These are phyloP conservation scores for Ommatoiulus sabulosus DNA, from an alignment of 2,888 invertebrate species.

Conservation along the genomic window DNA sequence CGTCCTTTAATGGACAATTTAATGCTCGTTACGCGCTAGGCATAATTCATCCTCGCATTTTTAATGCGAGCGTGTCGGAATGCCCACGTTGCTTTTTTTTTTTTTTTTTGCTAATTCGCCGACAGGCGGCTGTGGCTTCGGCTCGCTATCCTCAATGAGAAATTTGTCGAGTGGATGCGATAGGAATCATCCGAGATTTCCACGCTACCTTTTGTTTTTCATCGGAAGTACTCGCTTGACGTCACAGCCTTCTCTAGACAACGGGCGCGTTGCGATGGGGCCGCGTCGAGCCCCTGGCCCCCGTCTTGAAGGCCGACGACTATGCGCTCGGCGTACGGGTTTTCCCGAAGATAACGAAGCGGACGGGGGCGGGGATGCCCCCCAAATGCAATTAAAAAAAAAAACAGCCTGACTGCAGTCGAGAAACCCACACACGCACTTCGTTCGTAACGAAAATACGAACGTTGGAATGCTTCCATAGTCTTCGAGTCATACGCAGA, in stretches of 20 bases:
- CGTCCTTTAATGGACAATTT: not conserved
- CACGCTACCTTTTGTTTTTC: too few species aligned
- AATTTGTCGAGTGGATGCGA: slow-evolving; percentile 35
- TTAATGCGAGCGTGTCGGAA: not conserved
- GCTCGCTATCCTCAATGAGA: not conserved
- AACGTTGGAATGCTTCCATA: too few species aligned
- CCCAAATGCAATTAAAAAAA: not conserved
- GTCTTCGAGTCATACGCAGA: not conserved
- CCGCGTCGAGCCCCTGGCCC: not conserved
- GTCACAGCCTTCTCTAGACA: slow-evolving; percentile 37
- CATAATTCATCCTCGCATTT: slow-evolving; percentile 17
- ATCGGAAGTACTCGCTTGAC: not conserved
- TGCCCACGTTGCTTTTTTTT: not conserved
- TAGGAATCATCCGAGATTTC: not conserved
- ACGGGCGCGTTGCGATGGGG: not conserved
- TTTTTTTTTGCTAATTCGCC: not conserved
- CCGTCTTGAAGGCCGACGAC: slow-evolving; percentile 8
- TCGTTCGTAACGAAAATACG: not conserved
- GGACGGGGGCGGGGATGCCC: slow-evolving; percentile 20
- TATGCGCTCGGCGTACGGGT: slow-evolving; percentile 12
- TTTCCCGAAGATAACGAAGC: slow-evolving; percentile 31
- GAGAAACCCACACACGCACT: slow-evolving; percentile 23
- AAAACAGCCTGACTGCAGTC: not conserved
- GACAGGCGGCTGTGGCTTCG: not conserved
- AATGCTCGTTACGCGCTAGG: slow-evolving; percentile 23